A percentile compares a stretch with the other conserved stretches of the same genome.
These are phyloP conservation scores for Aleiodes sp. DNA, from an alignment of 1,140 invertebrate species.

Conservation along the genomic window DNA sequence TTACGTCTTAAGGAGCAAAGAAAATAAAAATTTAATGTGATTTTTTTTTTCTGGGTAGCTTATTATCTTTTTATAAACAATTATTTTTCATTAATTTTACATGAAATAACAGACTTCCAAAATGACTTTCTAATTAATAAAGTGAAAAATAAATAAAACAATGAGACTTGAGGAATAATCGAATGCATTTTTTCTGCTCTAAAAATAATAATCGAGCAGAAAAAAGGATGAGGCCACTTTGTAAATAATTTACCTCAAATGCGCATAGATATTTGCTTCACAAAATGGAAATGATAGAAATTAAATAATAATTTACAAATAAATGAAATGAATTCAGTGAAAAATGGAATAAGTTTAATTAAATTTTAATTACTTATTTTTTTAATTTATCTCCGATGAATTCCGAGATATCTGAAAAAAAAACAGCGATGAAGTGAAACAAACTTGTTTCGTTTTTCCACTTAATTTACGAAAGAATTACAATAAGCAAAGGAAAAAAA, in stretches of 20 bases:
- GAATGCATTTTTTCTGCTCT: background rate
- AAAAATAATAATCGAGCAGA: conserved; percentile 1
- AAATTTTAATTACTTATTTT: too few species aligned
- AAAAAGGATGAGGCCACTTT: conserved; percentile 50
- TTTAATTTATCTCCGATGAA: too few species aligned
- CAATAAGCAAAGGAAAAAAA: too few species aligned
- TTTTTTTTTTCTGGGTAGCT: conserved; percentile 1
- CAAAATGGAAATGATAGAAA: conserved; percentile 16
- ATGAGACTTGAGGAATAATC: conserved; percentile 3
- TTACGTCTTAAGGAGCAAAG: too few species aligned
- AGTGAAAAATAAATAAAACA: background rate
- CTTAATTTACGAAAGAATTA: too few species aligned
- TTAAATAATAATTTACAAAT: conserved; percentile 4
- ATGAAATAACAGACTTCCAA: background rate
- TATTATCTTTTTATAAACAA: background rate
- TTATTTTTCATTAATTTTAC: background rate
- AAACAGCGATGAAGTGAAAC: background rate
- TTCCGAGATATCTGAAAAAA: background rate
- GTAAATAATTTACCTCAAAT: conserved; percentile 52
- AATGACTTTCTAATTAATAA: too few species aligned
- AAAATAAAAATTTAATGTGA: background rate
- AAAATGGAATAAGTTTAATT: background rate
- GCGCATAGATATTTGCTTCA: conserved; percentile 43
- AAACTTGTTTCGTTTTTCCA: background rate
- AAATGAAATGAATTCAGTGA: background rate